phyloP scores from a whole-genome alignment of 2,797 vertebrate species.

The Tokudaia muenninki region DNA sequence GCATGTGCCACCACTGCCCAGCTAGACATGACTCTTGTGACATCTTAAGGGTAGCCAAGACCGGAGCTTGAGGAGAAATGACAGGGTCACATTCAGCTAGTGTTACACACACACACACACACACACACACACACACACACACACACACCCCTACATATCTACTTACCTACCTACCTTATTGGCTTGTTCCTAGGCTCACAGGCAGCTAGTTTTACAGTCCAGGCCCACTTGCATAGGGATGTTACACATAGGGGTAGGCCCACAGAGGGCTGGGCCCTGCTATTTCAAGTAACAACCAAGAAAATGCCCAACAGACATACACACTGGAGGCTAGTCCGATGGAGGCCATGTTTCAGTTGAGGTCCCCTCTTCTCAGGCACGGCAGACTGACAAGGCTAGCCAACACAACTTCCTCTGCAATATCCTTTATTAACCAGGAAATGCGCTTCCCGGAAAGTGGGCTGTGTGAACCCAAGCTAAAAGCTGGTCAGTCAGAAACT shows the following conservation, averaged over 20 bases:
- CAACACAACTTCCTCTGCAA: neutral
- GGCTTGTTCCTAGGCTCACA: neutral
- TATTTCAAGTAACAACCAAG: neutral
- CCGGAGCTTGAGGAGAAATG: neutral
- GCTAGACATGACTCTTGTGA: no score
- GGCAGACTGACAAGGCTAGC: neutral
- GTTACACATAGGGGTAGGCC: neutral
- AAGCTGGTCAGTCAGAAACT: neutral
- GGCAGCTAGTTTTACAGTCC: neutral
- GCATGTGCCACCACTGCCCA: no score
- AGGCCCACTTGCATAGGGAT: neutral
- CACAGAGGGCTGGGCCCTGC: neutral
- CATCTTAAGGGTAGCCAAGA: neutral
- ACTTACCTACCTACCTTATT: neutral
- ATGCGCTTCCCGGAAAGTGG: neutral
- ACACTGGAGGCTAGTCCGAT: neutral
- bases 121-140: neutral
- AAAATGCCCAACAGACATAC: neutral
- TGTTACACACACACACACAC: neutral
- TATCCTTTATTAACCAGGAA: neutral
- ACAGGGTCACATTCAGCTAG: neutral
- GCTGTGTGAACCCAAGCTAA: neutral
- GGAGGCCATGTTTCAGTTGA: neutral
- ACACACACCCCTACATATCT: neutral
- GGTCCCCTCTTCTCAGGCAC: neutral